Evolutionary conservation across 2,797 vertebrate genomes (phyloP), one percentile per base, ranked within the genome.

Genomic region (Pseudochirops corinnae): DNA sequence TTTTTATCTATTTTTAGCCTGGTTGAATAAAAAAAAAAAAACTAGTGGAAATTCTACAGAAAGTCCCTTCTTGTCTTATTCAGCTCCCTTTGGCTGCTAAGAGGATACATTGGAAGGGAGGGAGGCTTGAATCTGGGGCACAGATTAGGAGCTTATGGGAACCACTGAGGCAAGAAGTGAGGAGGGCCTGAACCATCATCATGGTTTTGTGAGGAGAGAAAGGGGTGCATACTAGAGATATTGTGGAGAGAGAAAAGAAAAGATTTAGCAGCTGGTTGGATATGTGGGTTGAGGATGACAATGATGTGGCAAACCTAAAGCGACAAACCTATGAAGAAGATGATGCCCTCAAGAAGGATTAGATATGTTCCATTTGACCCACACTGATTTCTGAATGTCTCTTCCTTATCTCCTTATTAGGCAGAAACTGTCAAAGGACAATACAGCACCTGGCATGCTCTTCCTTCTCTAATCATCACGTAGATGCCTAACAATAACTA

Each of bases 31-130:
- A n/a, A n/a, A 7, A n/a, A n/a, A 7, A 93, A 24, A 92, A 24
- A 56, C 92, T 95, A 91, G 96, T 95, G 11, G 29, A 94, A 82
- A 94, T 96, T 93, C 29, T 91, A 91, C 29, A 92, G n/a, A 93
- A 95, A 92, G 39, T 90, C 14, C n/a, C 24, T 96, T 94, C 9
- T 82, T 93, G 94, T 91, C 56, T 91, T 94, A 46, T 82, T 82
- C 74, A 82, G 9, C 26, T 82, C 39, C 3, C 39, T 82, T 46
- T 82, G 39, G 39, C 74, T 82, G 21, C 18, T 46, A 26, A 1
- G 21, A 82, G 39, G 74, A 46, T 82, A 21, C 39, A 82, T 26
- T 82, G 6, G 67, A 82, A 18, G 39, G 33, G 62, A 82, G 18
- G 26, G 39, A 82, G 74, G 2, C 39, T 82, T 82, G 74, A 82